phyloP scores from a whole-genome alignment of 2,797 vertebrate species.

The Enteromius trimaculatus region DNA sequence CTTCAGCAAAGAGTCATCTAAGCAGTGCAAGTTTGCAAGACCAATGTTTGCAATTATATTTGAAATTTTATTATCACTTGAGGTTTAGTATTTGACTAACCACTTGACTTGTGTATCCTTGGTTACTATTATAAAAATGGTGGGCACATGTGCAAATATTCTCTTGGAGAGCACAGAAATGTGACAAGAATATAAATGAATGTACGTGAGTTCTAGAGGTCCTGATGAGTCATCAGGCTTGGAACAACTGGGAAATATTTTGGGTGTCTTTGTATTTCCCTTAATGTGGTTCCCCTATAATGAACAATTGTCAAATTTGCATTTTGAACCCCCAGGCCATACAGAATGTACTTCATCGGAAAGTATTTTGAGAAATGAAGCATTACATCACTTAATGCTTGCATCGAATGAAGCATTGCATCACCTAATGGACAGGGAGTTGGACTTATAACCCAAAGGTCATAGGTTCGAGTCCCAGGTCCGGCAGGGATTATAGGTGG shows the following conservation, averaged over 20 bases:
- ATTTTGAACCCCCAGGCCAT: not conserved
- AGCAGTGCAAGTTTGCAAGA: not conserved
- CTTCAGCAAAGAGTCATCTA: not conserved
- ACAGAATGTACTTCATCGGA: not conserved
- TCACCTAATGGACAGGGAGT: too few species aligned
- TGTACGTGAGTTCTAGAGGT: not conserved
- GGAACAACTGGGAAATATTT: not conserved
- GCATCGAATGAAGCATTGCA: too few species aligned
- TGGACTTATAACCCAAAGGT: too few species aligned
- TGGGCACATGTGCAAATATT: not conserved
- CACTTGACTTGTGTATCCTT: constrained; percentile 4
- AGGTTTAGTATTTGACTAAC: not conserved
- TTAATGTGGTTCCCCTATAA: not conserved
- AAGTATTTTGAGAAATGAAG: not conserved
- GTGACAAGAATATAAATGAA: not conserved
- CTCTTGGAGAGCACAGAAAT: not conserved
- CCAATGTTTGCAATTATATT: constrained; percentile 4
- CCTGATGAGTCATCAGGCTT: not conserved
- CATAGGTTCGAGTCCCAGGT: too few species aligned
- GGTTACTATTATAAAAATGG: not conserved
- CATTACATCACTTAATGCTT: not conserved
- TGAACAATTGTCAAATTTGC: not conserved
- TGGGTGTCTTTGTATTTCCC: not conserved
- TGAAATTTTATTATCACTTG: constrained; percentile 24
- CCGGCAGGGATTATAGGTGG: too few species aligned